Conservation (phyloP, 2,113 vertebrate species). For the Nannobrachium achirus region DNA sequence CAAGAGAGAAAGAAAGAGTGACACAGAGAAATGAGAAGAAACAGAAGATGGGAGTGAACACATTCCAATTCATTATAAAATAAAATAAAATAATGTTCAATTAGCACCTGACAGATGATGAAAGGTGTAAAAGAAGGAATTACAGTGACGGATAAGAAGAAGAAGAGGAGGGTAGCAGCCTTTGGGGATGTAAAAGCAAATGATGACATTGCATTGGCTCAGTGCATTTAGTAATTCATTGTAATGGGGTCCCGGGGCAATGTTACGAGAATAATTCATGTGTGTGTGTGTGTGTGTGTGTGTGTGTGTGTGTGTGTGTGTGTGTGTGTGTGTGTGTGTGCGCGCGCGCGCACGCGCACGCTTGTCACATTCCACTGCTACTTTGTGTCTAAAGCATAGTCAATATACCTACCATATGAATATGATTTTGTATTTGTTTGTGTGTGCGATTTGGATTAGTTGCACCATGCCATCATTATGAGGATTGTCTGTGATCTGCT, state of each 20-base stretch:
- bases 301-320: constrained; percentile 13
- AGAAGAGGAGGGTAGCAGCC: not conserved
- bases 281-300: constrained; percentile 16
- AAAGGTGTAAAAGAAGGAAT: no score
- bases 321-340: constrained; percentile 5
- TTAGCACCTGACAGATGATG: no score
- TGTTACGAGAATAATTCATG: constrained; percentile 40
- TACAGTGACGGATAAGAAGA: not conserved
- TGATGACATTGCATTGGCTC: constrained; percentile 31
- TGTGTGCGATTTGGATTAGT: constrained; percentile 40
- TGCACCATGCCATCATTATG: constrained; percentile 56
- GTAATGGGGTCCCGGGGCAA: constrained; percentile 26
- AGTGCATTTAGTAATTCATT: constrained; percentile 51
- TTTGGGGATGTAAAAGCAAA: no score
- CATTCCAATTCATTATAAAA: no score
- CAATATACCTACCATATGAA: no score
- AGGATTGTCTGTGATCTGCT: constrained; percentile 60
- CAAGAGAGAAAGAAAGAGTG: not conserved
- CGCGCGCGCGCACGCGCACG: not conserved
- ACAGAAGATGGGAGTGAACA: not conserved
- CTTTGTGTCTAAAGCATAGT: no score
- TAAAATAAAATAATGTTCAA: no score
- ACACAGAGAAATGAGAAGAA: not conserved
- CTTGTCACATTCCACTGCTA: no score
- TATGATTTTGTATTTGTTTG: not conserved